Evolutionary conservation across 2,888 invertebrate genomes (phyloP).

Genomic region (Steromphala cineraria): DNA sequence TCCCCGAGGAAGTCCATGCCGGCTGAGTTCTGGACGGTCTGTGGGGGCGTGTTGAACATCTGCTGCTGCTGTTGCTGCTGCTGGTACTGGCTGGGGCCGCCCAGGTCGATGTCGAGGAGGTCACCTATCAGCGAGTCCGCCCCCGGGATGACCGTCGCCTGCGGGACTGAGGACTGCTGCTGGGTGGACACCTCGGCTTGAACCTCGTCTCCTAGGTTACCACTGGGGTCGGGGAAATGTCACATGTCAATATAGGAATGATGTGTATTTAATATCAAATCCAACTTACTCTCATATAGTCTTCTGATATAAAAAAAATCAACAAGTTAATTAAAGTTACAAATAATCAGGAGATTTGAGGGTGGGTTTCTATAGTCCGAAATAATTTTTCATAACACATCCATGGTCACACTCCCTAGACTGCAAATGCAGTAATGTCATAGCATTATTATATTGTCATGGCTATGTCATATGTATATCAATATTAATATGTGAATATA

Average conservation of each 20-base stretch:
- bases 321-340: too few relatives aligned
- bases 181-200: slow-evolving; percentile 21
- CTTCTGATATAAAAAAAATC: too few relatives aligned
- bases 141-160: slow-evolving; percentile 81
- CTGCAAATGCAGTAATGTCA: too few relatives aligned
- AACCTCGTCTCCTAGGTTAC: slow-evolving; percentile 38
- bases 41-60: slow-evolving; percentile 52
- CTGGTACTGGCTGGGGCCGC: slow-evolving; percentile 77
- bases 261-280: neutral
- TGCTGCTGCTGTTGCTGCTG: slow-evolving; percentile 71
- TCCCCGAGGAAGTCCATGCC: slow-evolving; percentile 89
- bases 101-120: slow-evolving; percentile 96
- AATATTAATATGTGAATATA: too few relatives aligned
- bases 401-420: too few relatives aligned
- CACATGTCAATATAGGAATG: neutral
- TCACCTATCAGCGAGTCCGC: slow-evolving; percentile 98
- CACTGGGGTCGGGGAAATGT: slow-evolving; percentile 30
- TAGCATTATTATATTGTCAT: too few relatives aligned
- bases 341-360: too few relatives aligned
- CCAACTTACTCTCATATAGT: too few relatives aligned
- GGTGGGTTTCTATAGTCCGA: too few relatives aligned
- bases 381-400: too few relatives aligned
- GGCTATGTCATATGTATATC: too few relatives aligned
- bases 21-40: slow-evolving; percentile 74
- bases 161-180: slow-evolving; percentile 68